Evolutionary conservation across 2,888 invertebrate species (phyloP).

Genomic region (Brachyopa scutellaris): DNA sequence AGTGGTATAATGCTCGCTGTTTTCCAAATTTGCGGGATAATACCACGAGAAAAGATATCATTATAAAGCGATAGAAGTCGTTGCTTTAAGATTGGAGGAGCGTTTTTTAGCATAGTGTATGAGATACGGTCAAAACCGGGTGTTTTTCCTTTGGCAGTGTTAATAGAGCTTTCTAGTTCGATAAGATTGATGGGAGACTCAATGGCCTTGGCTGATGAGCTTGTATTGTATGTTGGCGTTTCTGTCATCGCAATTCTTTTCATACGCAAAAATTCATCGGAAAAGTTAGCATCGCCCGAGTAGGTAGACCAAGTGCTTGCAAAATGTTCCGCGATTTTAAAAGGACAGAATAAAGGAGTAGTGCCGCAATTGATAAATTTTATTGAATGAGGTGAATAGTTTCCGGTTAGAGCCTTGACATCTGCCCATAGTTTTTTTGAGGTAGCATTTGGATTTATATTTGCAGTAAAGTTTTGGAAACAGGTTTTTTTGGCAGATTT

Average conservation of each 20-base stretch:
- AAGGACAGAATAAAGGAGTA: no score
- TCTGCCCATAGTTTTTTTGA: no score
- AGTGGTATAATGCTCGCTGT: not conserved
- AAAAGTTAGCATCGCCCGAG: not conserved
- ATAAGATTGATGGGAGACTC: no score
- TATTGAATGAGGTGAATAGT: not conserved
- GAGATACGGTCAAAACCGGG: constrained; percentile 1
- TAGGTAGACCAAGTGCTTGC: not conserved
- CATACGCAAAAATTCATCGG: no score
- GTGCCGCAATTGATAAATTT: no score
- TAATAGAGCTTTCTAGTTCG: no score
- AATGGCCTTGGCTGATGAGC: no score
- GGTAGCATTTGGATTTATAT: no score
- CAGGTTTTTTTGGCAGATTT: not conserved
- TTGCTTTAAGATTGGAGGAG: not conserved
- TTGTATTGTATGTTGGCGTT: no score
- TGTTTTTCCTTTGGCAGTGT: not conserved
- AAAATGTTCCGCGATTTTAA: no score
- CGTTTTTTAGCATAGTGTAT: not conserved
- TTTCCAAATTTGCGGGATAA: not conserved
- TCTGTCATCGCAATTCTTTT: no score
- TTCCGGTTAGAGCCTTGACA: no score
- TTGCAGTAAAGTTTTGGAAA: not conserved
- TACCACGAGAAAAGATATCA: not conserved
- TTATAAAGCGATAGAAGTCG: not conserved